Evolutionary conservation across 2,888 invertebrate species (phyloP).

Genomic region (Coecobrya sp.): DNA sequence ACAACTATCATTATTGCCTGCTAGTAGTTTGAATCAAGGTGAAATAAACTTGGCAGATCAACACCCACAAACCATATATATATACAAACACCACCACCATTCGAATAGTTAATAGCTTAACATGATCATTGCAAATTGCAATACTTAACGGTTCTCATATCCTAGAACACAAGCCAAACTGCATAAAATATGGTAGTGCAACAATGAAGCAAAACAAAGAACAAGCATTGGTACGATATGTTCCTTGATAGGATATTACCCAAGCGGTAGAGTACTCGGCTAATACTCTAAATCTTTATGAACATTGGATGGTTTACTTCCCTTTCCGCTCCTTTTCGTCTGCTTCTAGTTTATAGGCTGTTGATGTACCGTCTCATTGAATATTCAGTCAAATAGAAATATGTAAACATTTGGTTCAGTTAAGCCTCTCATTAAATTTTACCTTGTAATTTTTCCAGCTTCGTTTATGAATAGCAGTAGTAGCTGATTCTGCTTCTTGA

Average conservation of each 20-base stretch:
- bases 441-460: slow-evolving; percentile 28
- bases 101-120: not conserved
- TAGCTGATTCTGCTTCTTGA: not conserved
- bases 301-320: slow-evolving; percentile 28
- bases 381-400: not conserved
- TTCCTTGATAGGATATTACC: not conserved
- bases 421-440: not conserved
- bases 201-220: slow-evolving; percentile 12
- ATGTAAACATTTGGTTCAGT: not conserved
- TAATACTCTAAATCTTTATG: not conserved
- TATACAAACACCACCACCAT: not conserved
- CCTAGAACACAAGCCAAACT: slow-evolving; percentile 8
- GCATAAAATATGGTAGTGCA: not conserved
- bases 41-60: slow-evolving; percentile 38
- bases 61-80: not conserved
- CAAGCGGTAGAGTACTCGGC: not conserved
- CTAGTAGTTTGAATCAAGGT: slow-evolving; percentile 35
- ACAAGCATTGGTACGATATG: not conserved
- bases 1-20: not conserved
- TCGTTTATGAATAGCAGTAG: not conserved
- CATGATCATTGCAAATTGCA: not conserved
- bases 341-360: not conserved
- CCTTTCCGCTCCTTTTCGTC: slow-evolving; percentile 48
- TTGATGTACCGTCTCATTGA: not conserved
- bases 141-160: slow-evolving; percentile 29